Conservation (phyloP, 64 coral and sea anemone genomes). For the Pocillopora damicornis region DNA sequence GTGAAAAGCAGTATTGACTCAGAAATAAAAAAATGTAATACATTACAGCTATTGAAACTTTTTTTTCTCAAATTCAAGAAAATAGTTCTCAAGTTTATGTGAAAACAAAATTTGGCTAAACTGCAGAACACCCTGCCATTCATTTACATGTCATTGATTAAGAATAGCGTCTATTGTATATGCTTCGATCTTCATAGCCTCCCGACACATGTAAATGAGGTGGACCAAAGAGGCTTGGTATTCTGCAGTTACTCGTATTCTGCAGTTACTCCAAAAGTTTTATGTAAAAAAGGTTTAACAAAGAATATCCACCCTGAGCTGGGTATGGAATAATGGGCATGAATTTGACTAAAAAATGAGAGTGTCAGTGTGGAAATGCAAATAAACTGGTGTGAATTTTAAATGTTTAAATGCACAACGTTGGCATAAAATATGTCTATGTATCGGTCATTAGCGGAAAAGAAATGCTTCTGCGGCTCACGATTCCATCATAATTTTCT, state of each 20-base stretch:
- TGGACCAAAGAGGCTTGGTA: background rate
- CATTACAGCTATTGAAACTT: background rate
- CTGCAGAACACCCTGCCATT: no score
- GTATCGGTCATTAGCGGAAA: background rate
- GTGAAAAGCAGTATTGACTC: background rate
- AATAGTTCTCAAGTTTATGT: background rate
- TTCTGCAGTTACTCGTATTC: background rate
- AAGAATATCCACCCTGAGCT: no score
- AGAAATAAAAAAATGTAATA: background rate
- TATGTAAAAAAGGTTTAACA: background rate
- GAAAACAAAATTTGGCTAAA: background rate
- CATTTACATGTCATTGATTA: no score
- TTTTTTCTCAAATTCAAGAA: background rate
- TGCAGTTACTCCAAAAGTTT: no score
- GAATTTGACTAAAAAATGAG: no score
- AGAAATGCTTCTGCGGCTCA: background rate
- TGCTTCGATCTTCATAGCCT: no score
- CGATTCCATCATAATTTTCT: no score
- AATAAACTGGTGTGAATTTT: background rate
- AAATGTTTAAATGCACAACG: background rate
- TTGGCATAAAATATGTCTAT: background rate
- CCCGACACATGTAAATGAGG: background rate
- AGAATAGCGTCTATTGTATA: no score
- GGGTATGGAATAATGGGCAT: no score
- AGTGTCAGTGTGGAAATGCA: background rate